Conservation (phyloP, 2,888 invertebrate genomes). For the Alloscopus bannaensis region DNA sequence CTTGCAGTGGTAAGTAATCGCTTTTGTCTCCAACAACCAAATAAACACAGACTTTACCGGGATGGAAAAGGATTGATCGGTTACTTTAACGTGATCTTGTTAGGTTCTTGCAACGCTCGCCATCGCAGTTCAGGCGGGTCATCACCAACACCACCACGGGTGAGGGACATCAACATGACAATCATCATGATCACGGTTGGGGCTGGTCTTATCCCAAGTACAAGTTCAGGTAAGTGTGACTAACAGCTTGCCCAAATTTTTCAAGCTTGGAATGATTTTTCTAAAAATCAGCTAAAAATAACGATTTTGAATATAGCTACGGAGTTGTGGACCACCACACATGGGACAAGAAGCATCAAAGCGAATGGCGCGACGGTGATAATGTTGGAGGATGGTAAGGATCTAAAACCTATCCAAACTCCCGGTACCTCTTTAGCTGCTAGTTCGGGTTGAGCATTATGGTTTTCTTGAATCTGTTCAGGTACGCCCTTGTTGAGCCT, state of each 20-base stretch:
- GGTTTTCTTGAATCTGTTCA: neutral
- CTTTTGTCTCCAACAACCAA: too few relatives aligned
- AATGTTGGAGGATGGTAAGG: constrained; percentile 45
- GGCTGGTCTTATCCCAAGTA: constrained; percentile 67
- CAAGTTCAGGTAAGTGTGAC: constrained; percentile 53
- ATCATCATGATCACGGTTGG: constrained; percentile 57
- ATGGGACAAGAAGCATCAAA: constrained; percentile 58
- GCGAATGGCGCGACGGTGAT: constrained; percentile 66
- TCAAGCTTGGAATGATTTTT: neutral
- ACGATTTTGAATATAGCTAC: neutral
- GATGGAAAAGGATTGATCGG: neutral
- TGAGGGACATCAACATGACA: neutral
- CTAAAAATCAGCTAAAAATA: neutral
- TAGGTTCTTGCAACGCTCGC: constrained; percentile 44
- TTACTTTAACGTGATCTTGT: constrained; percentile 15
- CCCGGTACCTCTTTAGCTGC: neutral
- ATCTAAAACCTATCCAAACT: constrained; percentile 18
- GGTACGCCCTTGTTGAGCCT: constrained; percentile 42
- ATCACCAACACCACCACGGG: constrained; percentile 21
- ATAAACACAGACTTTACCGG: too few relatives aligned
- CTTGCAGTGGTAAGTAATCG: constrained; percentile 56
- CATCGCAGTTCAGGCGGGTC: constrained; percentile 49
- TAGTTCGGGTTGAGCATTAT: neutral
- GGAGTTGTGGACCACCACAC: constrained; percentile 55
- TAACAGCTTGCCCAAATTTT: neutral